Conservation (phyloP, 2,888 invertebrate species). For the Willowsia nigromaculata region DNA sequence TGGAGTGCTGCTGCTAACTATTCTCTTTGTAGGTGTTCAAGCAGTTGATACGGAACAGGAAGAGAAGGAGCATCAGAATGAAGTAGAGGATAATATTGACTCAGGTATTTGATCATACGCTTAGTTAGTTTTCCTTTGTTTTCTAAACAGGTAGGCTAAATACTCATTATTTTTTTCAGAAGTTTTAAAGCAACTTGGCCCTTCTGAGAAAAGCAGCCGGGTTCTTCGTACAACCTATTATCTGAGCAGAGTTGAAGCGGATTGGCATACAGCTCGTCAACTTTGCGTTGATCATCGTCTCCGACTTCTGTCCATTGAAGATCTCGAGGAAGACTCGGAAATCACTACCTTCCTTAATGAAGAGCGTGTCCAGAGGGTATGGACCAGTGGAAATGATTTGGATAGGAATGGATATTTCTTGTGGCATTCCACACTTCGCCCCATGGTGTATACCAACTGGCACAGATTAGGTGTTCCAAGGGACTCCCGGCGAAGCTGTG, state of each 20-base stretch:
- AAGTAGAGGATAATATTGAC: neutral
- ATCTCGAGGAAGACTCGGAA: slow-evolving; percentile 59
- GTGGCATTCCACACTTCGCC: slow-evolving; percentile 48
- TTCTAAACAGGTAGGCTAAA: too few species aligned
- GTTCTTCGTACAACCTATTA: slow-evolving; percentile 47
- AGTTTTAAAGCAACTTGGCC: slow-evolving; percentile 29
- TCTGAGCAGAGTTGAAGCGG: slow-evolving; percentile 46
- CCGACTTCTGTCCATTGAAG: slow-evolving; percentile 59
- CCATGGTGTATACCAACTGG: slow-evolving; percentile 61
- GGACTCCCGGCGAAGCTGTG: slow-evolving; percentile 51
- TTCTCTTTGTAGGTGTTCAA: neutral
- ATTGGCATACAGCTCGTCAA: slow-evolving; percentile 53
- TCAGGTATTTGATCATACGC: neutral
- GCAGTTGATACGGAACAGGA: neutral
- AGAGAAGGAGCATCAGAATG: neutral
- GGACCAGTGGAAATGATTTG: slow-evolving; percentile 68
- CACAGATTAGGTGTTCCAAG: slow-evolving; percentile 36
- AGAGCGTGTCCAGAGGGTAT: slow-evolving; percentile 44
- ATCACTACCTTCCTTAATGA: slow-evolving; percentile 53
- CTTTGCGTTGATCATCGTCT: slow-evolving; percentile 58
- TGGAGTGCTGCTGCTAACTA: neutral
- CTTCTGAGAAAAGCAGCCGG: slow-evolving; percentile 14
- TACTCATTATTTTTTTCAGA: neutral
- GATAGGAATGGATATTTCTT: slow-evolving; percentile 48
- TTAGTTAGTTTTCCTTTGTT: neutral